Evolutionary conservation across 1,140 invertebrate genomes (phyloP), one percentile per base, ranked within the genome.

Genomic region (Hycleus cichorii): DNA sequence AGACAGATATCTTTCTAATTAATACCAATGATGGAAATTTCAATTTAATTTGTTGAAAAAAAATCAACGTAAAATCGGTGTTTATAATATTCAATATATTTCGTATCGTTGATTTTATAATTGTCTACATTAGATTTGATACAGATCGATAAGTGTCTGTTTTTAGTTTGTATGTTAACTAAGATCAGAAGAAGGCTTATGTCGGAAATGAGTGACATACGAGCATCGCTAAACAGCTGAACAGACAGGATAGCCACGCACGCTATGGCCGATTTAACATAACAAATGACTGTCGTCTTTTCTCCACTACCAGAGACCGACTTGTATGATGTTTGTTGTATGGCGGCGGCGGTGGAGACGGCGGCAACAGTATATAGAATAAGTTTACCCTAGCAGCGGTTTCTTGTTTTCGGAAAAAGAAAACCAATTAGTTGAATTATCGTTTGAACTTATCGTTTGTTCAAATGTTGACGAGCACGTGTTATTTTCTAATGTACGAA

Each of bases 171-270:
- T 42, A 9, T 42, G 11, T 42, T n/a, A 42, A 32, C 44, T 11
- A 56, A 63, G 58, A 62, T 66, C 60, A 63, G 63, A 64, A 42
- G 61, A 60, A 60, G 59, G 52, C 55, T 63, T 60, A 60, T 60
- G 70, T 73, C 71, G 71, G 70, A 73, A 72, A 70, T 71, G 72
- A 73, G 68, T 73, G 72, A 73, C 72, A 73, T 73, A 73, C 67
- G 70, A 72, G 70, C 69, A 68, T 72, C 68, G 64, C 70, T 73
- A 73, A 73, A 73, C 72, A 73, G 72, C 72, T 73, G 72, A 73
- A 67, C 68, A 69, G 68, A 71, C 69, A 67, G 64, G 65, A 70
- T 70, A 66, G 65, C 69, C 65, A 65, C 62, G 62, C 68, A 66
- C 65, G 70, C 67, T 60, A 69, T 69, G 72, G 66, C 72, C 72